phyloP scores from a whole-genome alignment of 2,888 invertebrate species.

The Exephanes ischioxanthus region DNA sequence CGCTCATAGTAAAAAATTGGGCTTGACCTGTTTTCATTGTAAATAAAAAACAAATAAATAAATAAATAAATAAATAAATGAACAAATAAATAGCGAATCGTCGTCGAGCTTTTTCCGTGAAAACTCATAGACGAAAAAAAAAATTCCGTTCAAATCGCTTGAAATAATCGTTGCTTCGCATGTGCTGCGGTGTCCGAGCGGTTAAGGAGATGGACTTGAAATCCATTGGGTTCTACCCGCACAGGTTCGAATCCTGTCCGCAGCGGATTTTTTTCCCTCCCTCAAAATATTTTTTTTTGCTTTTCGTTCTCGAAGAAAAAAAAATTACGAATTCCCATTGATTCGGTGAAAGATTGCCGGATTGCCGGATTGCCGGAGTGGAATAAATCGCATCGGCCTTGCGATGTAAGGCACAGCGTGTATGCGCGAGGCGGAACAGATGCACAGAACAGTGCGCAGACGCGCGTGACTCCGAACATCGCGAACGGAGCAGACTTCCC shows the following conservation, averaged over 20 bases:
- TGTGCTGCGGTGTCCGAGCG: slow-evolving; percentile 85
- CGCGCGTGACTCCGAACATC: background rate
- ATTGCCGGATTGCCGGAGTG: too few species aligned
- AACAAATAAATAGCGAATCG: too few species aligned
- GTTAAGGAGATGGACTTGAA: slow-evolving; percentile 85
- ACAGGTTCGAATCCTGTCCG: slow-evolving; percentile 83
- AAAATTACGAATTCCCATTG: too few species aligned
- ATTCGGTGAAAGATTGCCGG: too few species aligned
- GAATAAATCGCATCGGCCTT: background rate
- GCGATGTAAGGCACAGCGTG: background rate
- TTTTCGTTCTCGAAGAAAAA: too few species aligned
- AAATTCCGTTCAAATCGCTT: background rate
- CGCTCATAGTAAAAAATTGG: background rate
- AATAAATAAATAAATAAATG: too few species aligned
- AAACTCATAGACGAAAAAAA: too few species aligned
- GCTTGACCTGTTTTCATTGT: too few species aligned
- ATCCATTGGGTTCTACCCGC: slow-evolving; percentile 85
- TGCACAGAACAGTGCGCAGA: too few species aligned
- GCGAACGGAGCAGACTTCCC: slow-evolving; percentile 16
- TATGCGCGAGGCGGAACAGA: too few species aligned
- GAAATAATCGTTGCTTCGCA: slow-evolving; percentile 3
- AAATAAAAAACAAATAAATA: too few species aligned
- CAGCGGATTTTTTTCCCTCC: slow-evolving; percentile 55
- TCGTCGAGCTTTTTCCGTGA: too few species aligned
- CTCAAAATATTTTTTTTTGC: background rate